Evolutionary conservation across 2,888 invertebrate species (phyloP).

Genomic region (Argyresthia goedartella): DNA sequence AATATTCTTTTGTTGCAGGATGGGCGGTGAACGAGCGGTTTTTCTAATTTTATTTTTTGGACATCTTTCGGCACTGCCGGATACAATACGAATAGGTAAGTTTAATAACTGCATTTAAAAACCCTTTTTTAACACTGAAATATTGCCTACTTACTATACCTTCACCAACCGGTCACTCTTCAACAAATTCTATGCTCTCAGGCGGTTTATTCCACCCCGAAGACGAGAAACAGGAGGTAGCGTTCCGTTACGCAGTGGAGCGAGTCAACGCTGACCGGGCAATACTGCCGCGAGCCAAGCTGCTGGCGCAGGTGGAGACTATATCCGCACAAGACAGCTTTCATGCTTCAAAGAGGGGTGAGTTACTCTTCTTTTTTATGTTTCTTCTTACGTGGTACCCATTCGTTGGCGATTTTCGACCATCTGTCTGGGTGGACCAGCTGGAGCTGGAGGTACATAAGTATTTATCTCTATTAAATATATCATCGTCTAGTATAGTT

Average conservation of each 20-base stretch:
- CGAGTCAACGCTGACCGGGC: constrained; percentile 88
- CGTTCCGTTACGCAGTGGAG: constrained; percentile 93
- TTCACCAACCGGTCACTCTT: no score
- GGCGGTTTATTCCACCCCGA: constrained; percentile 91
- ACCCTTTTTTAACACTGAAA: no score
- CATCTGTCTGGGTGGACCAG: no score
- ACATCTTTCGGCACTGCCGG: constrained; percentile 62
- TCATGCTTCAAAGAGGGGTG: constrained; percentile 94
- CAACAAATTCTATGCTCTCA: constrained; percentile 32
- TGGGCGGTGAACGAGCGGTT: constrained; percentile 53
- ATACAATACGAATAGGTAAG: constrained; percentile 70
- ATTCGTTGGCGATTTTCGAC: no score
- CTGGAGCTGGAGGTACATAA: no score
- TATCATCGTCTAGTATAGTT: no score
- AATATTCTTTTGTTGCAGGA: constrained; percentile 45
- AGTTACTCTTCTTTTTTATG: no score
- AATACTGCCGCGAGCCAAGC: constrained; percentile 86
- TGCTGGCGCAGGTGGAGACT: constrained; percentile 90
- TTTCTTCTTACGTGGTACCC: no score
- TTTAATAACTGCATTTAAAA: not conserved
- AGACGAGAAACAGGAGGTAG: constrained; percentile 90
- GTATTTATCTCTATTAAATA: no score
- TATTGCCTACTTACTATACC: no score
- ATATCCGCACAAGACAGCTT: constrained; percentile 94
- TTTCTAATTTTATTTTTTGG: constrained; percentile 57